Evolutionary conservation across 2,113 vertebrate species (phyloP), one percentile per base, ranked within the genome.

Genomic region (Rafetus swinhoei): DNA sequence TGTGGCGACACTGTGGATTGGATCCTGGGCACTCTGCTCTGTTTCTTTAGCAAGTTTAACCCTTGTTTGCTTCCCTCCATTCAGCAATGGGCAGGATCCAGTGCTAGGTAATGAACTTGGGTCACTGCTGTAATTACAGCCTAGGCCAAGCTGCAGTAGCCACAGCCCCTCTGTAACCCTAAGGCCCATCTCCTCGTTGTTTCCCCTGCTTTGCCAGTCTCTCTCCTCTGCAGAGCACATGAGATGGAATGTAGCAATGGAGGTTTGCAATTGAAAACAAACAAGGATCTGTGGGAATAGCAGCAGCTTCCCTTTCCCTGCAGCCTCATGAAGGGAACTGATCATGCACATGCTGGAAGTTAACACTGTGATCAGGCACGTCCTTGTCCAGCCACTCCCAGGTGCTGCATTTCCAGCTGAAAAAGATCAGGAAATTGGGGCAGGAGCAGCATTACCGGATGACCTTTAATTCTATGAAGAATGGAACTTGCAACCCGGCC

Each of bases 271-370:
- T 76, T 59, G 81, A 96, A 97, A 97, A 97, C 96, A 97, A 97
- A 97, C 94, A 97, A 16, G 35, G 56, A 94, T 89, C 96, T 96
- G 96, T 97, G 96, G 96, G 96, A 97, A 97, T 94, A 91, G 87
- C 15, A 96, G 56, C 93, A 54, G 95, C 95, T 97, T 97, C 96
- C 96, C 95, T 96, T 97, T 97, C 96, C 96, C 96, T 95, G 1
- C 92, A 94, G 96, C 90, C 89, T 86, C 14, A 84, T 84, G 90
- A 72, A 92, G 93, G 94, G 91, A 69, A 69, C 62, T 72, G 57
- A 91, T 35, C 21, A 39, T 1, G 2, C 55, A 53, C 21, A 39
- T 1, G 2, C 60, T 15, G 87, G 85, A 82, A 4, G 2, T 77
- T 13, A 15, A 85, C 0, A 0, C 57, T n/a, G 85, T 2, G 5